These are phyloP conservation scores for Porites divaricata DNA, from an alignment of 92 coral and sea anemone genomes.

Conservation along the genomic window DNA sequence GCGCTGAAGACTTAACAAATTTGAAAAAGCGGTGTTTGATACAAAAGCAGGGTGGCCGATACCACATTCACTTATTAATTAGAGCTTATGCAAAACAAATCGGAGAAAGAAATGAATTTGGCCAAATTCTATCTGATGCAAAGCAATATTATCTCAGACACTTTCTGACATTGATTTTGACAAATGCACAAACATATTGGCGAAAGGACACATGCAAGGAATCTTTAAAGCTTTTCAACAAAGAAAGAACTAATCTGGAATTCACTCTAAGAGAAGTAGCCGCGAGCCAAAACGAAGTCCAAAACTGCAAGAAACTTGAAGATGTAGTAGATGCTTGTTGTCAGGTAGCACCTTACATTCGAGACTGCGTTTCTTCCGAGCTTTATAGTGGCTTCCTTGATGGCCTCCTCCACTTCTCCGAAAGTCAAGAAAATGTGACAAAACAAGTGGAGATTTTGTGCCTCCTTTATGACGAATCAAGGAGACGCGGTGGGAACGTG, in stretches of 20 bases:
- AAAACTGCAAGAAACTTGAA: neutral
- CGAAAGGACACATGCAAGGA: constrained; percentile 28
- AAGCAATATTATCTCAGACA: neutral
- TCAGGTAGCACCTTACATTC: constrained; percentile 24
- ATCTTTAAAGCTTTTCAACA: constrained; percentile 27
- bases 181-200: constrained; percentile 15
- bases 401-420: neutral
- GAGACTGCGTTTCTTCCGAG: constrained; percentile 19
- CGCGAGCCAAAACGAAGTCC: neutral
- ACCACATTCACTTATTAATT: constrained; percentile 1
- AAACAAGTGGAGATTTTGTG: constrained; percentile 44
- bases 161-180: constrained; percentile 6
- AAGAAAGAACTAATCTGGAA: constrained; percentile 41
- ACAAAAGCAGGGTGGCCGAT: neutral
- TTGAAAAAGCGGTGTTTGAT: neutral
- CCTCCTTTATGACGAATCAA: constrained; percentile 42
- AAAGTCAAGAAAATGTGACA: neutral
- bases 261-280: neutral
- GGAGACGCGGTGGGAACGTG: neutral
- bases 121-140: neutral
- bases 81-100: neutral
- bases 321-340: constrained; percentile 14
- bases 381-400: constrained; percentile 21
- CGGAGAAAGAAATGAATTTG: neutral
- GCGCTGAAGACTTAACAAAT: neutral